Conservation (phyloP, 1,140 invertebrate genomes). For the Bombus confusus region DNA sequence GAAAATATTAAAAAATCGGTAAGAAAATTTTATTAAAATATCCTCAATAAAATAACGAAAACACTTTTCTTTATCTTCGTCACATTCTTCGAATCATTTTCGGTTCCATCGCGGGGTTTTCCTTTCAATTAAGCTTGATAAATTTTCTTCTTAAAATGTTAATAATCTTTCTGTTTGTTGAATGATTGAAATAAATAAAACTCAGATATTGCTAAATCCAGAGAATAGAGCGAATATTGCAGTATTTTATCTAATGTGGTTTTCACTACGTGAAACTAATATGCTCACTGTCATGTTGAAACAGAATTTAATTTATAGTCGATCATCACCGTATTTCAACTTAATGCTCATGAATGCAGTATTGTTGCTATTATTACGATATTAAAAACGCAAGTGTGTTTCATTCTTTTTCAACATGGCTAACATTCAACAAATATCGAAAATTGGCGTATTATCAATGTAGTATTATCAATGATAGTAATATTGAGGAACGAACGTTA, state of each 20-base stretch:
- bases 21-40: conserved; percentile 45
- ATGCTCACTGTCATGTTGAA: too few species aligned
- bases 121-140: too few species aligned
- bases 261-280: too few species aligned
- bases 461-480: too few species aligned
- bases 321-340: neutral
- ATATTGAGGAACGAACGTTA: neutral
- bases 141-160: too few species aligned
- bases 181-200: too few species aligned
- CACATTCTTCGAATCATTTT: too few species aligned
- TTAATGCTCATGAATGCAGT: neutral
- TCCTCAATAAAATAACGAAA: conserved; percentile 17
- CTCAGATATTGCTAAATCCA: too few species aligned
- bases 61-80: conserved; percentile 6
- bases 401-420: neutral
- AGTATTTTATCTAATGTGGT: too few species aligned
- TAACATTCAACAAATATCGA: neutral
- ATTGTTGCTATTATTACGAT: neutral
- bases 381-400: neutral
- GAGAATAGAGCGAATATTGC: too few species aligned
- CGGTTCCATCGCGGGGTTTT: too few species aligned
- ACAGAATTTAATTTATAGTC: neutral
- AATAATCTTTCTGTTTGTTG: too few species aligned
- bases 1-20: conserved; percentile 49
- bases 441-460: neutral